Percentiles rank a stretch among this genome's conserved stretches.
Conservation (phyloP, 2,888 invertebrate species). For the Litoditis marina region DNA sequence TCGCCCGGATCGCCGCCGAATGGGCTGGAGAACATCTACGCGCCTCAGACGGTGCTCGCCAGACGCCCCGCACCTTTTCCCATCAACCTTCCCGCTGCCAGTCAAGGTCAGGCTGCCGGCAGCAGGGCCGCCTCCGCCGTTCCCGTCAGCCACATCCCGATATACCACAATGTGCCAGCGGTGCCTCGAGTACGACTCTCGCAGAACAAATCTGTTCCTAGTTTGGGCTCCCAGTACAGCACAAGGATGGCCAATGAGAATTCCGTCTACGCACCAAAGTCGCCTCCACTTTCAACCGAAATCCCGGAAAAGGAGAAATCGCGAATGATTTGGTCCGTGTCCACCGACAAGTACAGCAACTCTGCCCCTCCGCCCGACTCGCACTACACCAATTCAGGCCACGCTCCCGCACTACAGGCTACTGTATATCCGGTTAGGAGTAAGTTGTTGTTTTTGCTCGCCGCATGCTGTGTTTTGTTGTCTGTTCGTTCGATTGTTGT, state of each 20-base stretch:
- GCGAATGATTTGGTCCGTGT: too few relatives aligned
- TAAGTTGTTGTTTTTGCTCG: too few relatives aligned
- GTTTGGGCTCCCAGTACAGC: background rate
- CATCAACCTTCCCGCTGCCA: slow-evolving; percentile 8
- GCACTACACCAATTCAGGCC: too few relatives aligned
- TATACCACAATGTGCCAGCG: slow-evolving; percentile 13
- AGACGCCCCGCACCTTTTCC: slow-evolving; percentile 19
- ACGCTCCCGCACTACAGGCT: too few relatives aligned
- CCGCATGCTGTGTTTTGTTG: too few relatives aligned
- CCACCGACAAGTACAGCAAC: too few relatives aligned
- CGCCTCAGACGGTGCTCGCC: slow-evolving; percentile 6
- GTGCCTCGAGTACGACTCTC: slow-evolving; percentile 5
- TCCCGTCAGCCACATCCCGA: background rate
- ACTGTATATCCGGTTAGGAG: too few relatives aligned
- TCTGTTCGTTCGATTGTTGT: too few relatives aligned
- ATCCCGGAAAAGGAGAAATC: too few relatives aligned
- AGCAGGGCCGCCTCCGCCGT: too few relatives aligned
- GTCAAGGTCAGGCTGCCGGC: background rate
- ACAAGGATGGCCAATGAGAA: background rate
- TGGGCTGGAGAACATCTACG: slow-evolving; percentile 14
- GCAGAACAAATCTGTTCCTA: background rate
- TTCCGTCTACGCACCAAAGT: slow-evolving; percentile 4
- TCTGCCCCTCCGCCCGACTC: too few relatives aligned
- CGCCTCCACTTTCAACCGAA: too few relatives aligned
- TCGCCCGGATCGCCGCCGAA: slow-evolving; percentile 13